phyloP scores from a whole-genome alignment of 2,888 invertebrate species.

The Andrena praecox region DNA sequence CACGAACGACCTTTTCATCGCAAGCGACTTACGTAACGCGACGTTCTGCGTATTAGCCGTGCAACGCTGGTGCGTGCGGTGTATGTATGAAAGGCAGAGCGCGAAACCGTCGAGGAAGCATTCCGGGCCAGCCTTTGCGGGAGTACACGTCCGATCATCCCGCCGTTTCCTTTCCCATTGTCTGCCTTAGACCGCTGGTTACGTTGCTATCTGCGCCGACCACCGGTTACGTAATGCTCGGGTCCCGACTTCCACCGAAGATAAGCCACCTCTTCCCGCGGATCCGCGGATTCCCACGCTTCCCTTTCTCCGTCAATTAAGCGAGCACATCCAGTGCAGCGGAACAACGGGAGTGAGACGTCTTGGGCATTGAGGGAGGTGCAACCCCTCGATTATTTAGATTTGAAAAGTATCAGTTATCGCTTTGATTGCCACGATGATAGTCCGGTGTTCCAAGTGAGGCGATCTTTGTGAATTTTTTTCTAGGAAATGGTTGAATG shows the following conservation, averaged over 20 bases:
- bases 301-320: constrained; percentile 18
- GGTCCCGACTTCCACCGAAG: constrained; percentile 1
- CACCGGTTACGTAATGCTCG: constrained; percentile 34
- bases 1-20: neutral
- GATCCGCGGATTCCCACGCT: neutral
- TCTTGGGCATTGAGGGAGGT: too few species aligned
- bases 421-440: too few species aligned
- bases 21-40: constrained; percentile 26
- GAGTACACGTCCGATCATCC: constrained; percentile 10
- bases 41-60: constrained; percentile 21
- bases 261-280: constrained; percentile 19
- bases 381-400: too few species aligned
- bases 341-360: too few species aligned
- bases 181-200: constrained; percentile 19
- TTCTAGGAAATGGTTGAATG: too few species aligned
- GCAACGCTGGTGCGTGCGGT: neutral
- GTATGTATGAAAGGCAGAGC: neutral
- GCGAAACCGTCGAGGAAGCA: constrained; percentile 16
- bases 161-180: constrained; percentile 47
- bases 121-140: constrained; percentile 21
- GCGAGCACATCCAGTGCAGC: neutral
- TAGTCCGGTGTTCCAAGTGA: too few species aligned
- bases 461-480: too few species aligned
- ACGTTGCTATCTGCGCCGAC: constrained; percentile 18
- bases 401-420: too few species aligned